Conservation (phyloP, 92 coral and sea anemone species). For the Zoanthus sansibaricus region DNA sequence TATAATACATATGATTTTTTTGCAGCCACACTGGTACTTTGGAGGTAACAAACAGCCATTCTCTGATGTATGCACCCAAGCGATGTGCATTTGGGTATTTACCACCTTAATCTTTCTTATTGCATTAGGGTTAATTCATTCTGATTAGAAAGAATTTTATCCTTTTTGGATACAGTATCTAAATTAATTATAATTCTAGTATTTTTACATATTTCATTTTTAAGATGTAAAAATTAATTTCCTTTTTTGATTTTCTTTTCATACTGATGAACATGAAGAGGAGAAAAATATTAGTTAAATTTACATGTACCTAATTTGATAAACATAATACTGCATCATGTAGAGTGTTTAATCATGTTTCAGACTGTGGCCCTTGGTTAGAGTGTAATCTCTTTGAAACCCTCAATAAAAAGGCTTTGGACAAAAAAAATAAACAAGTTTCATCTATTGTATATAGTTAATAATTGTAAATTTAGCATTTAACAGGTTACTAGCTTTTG, state of each 20-base stretch:
- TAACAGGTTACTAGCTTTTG: no score
- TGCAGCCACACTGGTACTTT: constrained; percentile 26
- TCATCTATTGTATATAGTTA: background rate
- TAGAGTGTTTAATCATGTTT: no score
- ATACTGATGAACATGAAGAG: background rate
- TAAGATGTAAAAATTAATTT: no score
- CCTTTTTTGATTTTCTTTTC: background rate
- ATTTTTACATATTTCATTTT: background rate
- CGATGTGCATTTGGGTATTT: constrained; percentile 27
- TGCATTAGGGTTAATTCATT: no score
- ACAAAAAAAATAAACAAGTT: background rate
- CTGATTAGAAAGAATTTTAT: no score
- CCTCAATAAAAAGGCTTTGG: background rate
- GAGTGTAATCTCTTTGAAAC: background rate
- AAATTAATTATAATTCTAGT: background rate
- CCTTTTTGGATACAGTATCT: no score
- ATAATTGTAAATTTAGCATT: no score
- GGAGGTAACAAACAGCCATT: constrained; percentile 28
- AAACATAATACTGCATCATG: no score
- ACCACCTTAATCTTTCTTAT: background rate
- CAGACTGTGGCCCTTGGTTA: no score
- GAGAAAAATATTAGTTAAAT: background rate
- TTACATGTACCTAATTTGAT: no score
- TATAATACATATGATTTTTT: background rate
- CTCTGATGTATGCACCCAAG: constrained; percentile 34